Base-by-base conservation (phyloP, 2,113 vertebrate genomes). In the Calypte anna region DNA sequence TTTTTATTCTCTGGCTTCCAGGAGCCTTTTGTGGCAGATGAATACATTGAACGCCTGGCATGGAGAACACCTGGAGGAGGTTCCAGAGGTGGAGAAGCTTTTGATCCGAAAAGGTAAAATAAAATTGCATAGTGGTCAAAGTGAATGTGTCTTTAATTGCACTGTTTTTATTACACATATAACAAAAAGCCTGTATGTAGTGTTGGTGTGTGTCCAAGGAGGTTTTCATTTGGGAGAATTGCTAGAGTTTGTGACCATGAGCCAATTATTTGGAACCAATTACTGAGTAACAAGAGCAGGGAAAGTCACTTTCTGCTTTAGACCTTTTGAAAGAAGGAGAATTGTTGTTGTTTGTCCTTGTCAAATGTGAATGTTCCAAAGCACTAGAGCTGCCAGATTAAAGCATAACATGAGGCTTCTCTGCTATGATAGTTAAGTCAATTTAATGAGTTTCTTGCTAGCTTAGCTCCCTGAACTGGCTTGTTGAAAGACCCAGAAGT, bases 1-100 rank as follows among this genome's bases (percentile, higher is more conserved):
- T 62, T 89, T 93, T 95, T 97, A 23, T 97, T 97, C 91, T 96
- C 61, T 97, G 93, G 38, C 79, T 93, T 40, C 40, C 40, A 99
- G 99, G 99, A 99, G 95, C 99, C 99, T 68, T 99, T 99, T 97
- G 99, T 99, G 98, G 99, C 99, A 62, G 99, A 99, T 98, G 99
- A 99, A 95, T 99, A 99, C 96, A 99, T 99, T 89, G 99, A 99
- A 91, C 98, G 99, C 78, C 97, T 99, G 96, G 99, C 99, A 30
- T 99, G 99, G 99, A 98, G 99, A 97, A 99, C 98, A 83, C 99
- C 99, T 24, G 99, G 99, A 95, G 99, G 99, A 97, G 99, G 99
- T 77, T 99, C 99, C 90, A 99, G 99, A 98, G 99, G 99, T 97
- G 99, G 99, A 93, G 99, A 99, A 97, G 98, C 98, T 64, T 99